Evolutionary conservation across 1,140 invertebrate genomes (phyloP), one percentile per base, ranked within the genome.

Genomic region (Amyelois transitella): DNA sequence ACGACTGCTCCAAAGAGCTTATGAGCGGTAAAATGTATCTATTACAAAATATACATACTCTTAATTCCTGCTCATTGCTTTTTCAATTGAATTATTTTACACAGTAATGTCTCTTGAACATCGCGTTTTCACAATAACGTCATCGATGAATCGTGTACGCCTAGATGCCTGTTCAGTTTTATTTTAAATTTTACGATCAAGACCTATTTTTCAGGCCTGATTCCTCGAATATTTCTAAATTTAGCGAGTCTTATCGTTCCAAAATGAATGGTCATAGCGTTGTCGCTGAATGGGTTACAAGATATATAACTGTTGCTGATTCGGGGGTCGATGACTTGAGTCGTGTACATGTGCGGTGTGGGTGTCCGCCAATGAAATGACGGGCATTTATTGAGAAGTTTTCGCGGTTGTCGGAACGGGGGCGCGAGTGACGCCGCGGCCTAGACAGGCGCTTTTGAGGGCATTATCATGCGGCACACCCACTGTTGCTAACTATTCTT

Each of bases 161-260:
- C 45, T 48, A 22, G 45, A 48, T 19, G 18, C 38, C 56, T 38
- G 21, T 55, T 43, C 22, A 38, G 58, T 43, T 54, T 50, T 47
- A 58, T 47, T 57, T 56, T 62, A 28, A 54, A 49, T 58, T 58
- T 62, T 62, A 62, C 45, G 55, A 58, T 52, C 45, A 62, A 54
- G 60, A 52, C 60, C 60, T 58, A 62, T 52, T 58, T 54, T 43
- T 51, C 28, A 22, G 20, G 32, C 47, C 49, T 43, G 47, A 53
- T 62, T 62, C 52, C 53, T 62, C 25, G 47, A 18, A 62, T 51
- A 48, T 38, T 45, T 57, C 60, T 62, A 62, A 51, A 52, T 62
- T 62, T 62, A 62, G 60, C 44, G 53, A 22, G 32, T 21, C 55
- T 38, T 38, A 51, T 55, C 49, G 32, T 19, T 51, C 53, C 43